A percentile compares a stretch with the other conserved stretches of the same genome.
Conservation (phyloP, 2,797 vertebrate genomes). For the Epinephelus malabaricus region DNA sequence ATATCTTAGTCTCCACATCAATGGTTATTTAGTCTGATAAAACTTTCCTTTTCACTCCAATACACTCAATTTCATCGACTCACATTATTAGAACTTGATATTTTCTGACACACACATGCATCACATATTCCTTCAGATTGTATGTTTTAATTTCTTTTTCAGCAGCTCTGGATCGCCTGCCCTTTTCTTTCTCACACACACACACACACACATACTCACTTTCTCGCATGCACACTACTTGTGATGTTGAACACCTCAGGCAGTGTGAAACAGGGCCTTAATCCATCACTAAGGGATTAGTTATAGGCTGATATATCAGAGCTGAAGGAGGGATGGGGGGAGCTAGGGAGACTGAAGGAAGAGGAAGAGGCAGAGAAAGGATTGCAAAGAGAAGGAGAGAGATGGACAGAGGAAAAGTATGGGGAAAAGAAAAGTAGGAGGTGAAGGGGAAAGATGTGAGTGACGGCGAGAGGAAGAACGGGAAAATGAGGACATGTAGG, state of each 20-base stretch:
- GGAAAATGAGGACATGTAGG: neutral
- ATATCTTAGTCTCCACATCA: neutral
- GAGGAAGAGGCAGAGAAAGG: neutral
- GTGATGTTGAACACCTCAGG: conserved; percentile 28
- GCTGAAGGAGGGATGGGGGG: neutral
- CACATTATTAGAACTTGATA: neutral
- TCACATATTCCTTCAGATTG: neutral
- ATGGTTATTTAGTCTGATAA: neutral
- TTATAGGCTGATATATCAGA: conserved; percentile 46
- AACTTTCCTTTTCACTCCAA: neutral
- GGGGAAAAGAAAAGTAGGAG: neutral
- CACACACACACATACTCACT: neutral
- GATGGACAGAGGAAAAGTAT: too few species aligned
- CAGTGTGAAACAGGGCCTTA: conserved; percentile 40
- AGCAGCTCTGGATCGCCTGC: neutral
- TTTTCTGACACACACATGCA: neutral
- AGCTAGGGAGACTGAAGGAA: neutral
- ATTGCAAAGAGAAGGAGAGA: neutral
- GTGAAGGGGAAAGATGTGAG: neutral
- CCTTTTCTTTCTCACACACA: neutral
- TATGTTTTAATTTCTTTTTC: neutral
- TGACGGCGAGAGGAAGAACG: too few species aligned
- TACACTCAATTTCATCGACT: neutral
- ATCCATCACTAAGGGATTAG: conserved; percentile 65
- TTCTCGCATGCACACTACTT: neutral